Percentiles rank a stretch among this genome's conserved stretches.
Evolutionary conservation across 2,888 invertebrate species (phyloP).

Genomic region (Carpatolechia fugitivella): DNA sequence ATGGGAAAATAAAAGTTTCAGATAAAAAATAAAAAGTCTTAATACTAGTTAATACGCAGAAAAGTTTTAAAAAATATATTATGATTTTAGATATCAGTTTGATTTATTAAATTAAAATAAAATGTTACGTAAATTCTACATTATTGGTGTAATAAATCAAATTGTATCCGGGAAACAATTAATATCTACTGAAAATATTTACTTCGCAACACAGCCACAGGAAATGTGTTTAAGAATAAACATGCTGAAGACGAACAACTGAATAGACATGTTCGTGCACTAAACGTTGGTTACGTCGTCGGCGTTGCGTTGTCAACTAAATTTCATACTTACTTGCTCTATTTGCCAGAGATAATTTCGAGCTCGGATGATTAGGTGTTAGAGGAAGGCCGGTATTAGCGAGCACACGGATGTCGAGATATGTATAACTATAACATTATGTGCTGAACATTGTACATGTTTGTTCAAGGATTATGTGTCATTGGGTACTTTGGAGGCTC

Average conservation of each 20-base stretch:
- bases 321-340: neutral
- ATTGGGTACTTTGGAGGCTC: conserved; percentile 1
- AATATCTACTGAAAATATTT: neutral
- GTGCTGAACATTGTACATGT: neutral
- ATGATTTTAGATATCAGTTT: too few species aligned
- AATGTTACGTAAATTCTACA: too few species aligned
- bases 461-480: conserved; percentile 9
- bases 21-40: too few species aligned
- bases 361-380: conserved; percentile 22
- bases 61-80: too few species aligned
- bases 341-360: conserved; percentile 11
- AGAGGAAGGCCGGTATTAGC: conserved; percentile 30
- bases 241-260: neutral
- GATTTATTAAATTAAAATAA: too few species aligned
- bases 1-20: too few species aligned
- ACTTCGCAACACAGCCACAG: neutral
- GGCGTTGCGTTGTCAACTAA: neutral
- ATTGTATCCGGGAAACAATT: neutral
- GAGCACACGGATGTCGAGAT: conserved; percentile 21
- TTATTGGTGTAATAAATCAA: too few species aligned
- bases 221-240: neutral
- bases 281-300: neutral
- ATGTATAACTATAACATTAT: neutral
- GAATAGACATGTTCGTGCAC: neutral
- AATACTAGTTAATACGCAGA: too few species aligned